Evolutionary conservation across 2,113 vertebrate genomes (phyloP).

Genomic region (Ciconia boyciana): DNA sequence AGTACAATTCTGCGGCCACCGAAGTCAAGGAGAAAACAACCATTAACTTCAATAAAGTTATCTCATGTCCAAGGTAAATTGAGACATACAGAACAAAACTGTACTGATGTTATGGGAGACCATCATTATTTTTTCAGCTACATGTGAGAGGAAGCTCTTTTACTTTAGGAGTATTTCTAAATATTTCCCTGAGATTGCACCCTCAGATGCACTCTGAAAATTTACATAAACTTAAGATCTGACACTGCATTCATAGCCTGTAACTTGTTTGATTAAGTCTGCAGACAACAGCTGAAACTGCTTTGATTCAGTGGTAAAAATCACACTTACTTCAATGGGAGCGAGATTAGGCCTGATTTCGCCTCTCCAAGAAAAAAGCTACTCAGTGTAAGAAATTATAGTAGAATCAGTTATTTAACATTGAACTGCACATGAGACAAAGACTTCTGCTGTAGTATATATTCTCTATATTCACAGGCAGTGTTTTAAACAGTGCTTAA

Average conservation of each 20-base stretch:
- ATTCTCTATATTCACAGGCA: background rate
- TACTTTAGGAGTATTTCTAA: background rate
- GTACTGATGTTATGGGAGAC: background rate
- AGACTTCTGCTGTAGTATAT: background rate
- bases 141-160: background rate
- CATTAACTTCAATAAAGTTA: conserved; percentile 46
- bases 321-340: background rate
- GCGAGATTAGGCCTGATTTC: background rate
- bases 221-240: background rate
- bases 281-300: background rate
- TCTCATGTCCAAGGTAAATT: conserved; percentile 38
- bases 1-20: background rate
- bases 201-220: background rate
- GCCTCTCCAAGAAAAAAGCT: background rate
- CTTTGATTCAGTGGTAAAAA: background rate
- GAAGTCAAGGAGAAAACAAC: conserved; percentile 52
- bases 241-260: background rate
- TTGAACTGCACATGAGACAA: background rate
- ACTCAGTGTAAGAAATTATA: background rate
- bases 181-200: background rate
- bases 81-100: conserved; percentile 16
- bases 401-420: background rate
- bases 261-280: background rate
- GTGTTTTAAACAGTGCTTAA: background rate
- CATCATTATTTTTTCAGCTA: background rate